Base-by-base conservation (phyloP, 2,113 vertebrate genomes). In the Colossoma macropomum region DNA sequence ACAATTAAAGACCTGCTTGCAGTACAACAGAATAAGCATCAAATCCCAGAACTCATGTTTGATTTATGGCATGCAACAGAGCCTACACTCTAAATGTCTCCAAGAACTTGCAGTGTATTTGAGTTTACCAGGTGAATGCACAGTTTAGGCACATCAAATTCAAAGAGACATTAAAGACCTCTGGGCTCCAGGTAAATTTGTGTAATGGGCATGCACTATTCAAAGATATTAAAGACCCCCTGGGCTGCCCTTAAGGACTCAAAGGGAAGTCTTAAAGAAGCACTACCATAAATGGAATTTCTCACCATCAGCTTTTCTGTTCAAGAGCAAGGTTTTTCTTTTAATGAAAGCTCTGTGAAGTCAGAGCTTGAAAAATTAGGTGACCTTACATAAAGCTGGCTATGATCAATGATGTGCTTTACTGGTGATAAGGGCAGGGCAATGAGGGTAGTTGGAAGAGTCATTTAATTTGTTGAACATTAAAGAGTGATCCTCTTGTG, bases 21-120 rank as follows among this genome's bases (percentile, higher is more conserved):
- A 17, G 32, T 15, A 45, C n/a, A 50, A 65, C 32, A 75, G 30
- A 11, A 66, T 30, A 13, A 41, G 32, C 27, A 25, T 75, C 70
- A 60, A 16, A 75, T 16, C 59, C 56, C 25, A 13, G 17, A 28
- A 21, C 77, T 80, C 77, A 48, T 84, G 83, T 69, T 69, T 75
- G 62, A 75, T 80, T 80, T 72, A 70, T 76, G 25, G 30, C 45
- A 9, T 27, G 2, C 30, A 13, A 76, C 63, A 50, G 62, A 28
- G 16, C 5, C 52, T 62, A 65, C 63, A 76, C 80, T 60, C 65
- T 70, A 79, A 75, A 59, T 38, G 30, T 11, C n/a, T n/a, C 77
- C 12, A 25, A 27, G 62, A 60, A 75, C 19, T 30, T 66, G 62
- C 0, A 38, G 34, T 21, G 17, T 32, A 19, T 71, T 71, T 71